A percentile compares a stretch with the other conserved stretches of the same genome.
phyloP scores from a whole-genome alignment of 2,888 invertebrate species.

The Lithophane socia region DNA sequence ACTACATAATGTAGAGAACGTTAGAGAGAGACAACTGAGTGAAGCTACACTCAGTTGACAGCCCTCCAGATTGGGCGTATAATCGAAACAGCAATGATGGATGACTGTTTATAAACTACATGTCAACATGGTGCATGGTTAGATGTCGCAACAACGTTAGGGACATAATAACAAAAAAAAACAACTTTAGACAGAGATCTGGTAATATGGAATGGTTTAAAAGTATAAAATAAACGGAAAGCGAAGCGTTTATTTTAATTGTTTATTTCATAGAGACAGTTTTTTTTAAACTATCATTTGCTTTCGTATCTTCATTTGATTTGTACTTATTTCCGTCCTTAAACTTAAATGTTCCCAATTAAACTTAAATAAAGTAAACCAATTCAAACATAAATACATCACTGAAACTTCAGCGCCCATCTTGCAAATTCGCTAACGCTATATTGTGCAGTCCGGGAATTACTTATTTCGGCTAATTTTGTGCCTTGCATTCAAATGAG shows the following conservation, averaged over 20 bases:
- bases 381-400: constrained; percentile 38
- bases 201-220: neutral
- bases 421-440: constrained; percentile 59
- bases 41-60: constrained; percentile 22
- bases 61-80: constrained; percentile 30
- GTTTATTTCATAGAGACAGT: neutral
- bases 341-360: constrained; percentile 6
- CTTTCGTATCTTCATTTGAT: neutral
- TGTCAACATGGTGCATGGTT: constrained; percentile 16
- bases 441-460: constrained; percentile 63
- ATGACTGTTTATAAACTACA: constrained; percentile 41
- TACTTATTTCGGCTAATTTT: constrained; percentile 75
- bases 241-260: neutral
- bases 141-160: neutral
- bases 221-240: neutral
- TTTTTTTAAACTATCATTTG: neutral
- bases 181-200: neutral
- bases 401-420: constrained; percentile 46
- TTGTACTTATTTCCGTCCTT: neutral
- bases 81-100: constrained; percentile 46
- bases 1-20: neutral
- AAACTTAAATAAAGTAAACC: constrained; percentile 16
- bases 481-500: constrained; percentile 76
- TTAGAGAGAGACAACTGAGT: constrained; percentile 24
- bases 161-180: neutral